Evolutionary conservation across 2,888 invertebrate species (phyloP), one percentile per base, ranked within the genome.

Genomic region (Penaeus monodon): DNA sequence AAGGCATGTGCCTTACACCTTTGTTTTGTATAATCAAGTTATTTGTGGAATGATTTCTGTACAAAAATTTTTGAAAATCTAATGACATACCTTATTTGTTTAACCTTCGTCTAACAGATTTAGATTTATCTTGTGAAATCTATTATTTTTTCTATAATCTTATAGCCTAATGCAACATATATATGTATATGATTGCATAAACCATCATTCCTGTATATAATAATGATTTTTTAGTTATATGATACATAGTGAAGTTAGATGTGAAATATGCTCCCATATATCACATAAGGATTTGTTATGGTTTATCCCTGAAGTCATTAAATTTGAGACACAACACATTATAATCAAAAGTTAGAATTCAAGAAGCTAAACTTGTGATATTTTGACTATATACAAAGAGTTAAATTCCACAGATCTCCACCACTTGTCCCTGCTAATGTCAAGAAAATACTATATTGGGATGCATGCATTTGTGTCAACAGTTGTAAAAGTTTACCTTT

Each of bases 91-190:
- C 77, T 77, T 27, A 44, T 29, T 77, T 77, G 44, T 77, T 77
- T 76, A 38, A 49, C 57, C 57, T 57, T 57, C 57, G 10, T 49
- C 44, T 77, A 14, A 49, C 38, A 22, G 49, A 77, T 44, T 49
- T 57, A 73, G 44, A 82, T 27, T 38, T 49, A 65, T 14, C 81
- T 81, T 70, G 38, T 38, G 57, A 44, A 73, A 20, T 29, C 49
- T 73, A 64, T 80, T 85, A 38, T 33, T 84, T 86, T 83, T 86
- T 81, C 29, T 78, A 65, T 73, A 57, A 77, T 77, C 77, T 82
- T 82, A 27, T 77, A 77, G 57, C 33, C 73, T 38, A 22, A 73
- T 73, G 57, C 57, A 57, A 57, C 57, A 57, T 57, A 57, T 57
- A 57, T 57, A 57, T 57, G 57, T 57, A 57, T 57, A 57, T 57